A percentile compares a stretch with the other conserved stretches of the same genome.
phyloP scores from a whole-genome alignment of 2,888 invertebrate species.

The Brenthis daphne region DNA sequence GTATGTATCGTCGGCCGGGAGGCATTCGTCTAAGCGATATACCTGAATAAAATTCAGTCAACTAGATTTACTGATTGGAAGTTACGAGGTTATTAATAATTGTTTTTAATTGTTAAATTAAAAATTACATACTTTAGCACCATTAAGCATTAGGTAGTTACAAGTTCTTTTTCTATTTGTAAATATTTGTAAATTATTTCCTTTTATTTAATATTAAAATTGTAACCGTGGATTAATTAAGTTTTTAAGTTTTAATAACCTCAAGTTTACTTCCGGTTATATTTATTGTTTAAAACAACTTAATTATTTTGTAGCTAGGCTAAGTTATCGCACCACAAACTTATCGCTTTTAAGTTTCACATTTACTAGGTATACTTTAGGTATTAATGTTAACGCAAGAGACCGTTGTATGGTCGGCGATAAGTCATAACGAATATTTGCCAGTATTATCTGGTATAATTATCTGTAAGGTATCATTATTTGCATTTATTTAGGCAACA shows the following conservation, averaged over 20 bases:
- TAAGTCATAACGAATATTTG: slow-evolving; percentile 30
- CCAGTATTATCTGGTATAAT: slow-evolving; percentile 41
- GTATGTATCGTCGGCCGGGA: slow-evolving; percentile 86
- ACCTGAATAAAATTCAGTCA: slow-evolving; percentile 66
- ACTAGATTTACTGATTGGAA: too few species aligned
- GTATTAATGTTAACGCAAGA: slow-evolving; percentile 39
- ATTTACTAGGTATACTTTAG: slow-evolving; percentile 36
- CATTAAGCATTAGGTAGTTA: too few species aligned
- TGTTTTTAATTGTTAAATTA: too few species aligned
- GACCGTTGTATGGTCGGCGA: slow-evolving; percentile 14
- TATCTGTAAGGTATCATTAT: slow-evolving; percentile 41
- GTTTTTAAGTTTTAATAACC: not conserved
- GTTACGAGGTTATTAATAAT: too few species aligned
- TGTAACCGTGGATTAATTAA: not conserved
- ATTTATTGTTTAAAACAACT: slow-evolving; percentile 4
- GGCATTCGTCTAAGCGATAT: slow-evolving; percentile 83
- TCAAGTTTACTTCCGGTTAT: slow-evolving; percentile 2
- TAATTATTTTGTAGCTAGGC: slow-evolving; percentile 18
- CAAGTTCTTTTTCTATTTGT: too few species aligned
- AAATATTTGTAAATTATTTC: too few species aligned
- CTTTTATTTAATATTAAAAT: too few species aligned
- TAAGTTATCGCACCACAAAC: slow-evolving; percentile 14
- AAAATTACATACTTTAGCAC: too few species aligned
- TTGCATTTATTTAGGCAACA: slow-evolving; percentile 47
- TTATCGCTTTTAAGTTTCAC: slow-evolving; percentile 21